Evolutionary conservation across 2,113 vertebrate genomes (phyloP), one percentile per base, ranked within the genome.

Genomic region (Hystrix cristata): DNA sequence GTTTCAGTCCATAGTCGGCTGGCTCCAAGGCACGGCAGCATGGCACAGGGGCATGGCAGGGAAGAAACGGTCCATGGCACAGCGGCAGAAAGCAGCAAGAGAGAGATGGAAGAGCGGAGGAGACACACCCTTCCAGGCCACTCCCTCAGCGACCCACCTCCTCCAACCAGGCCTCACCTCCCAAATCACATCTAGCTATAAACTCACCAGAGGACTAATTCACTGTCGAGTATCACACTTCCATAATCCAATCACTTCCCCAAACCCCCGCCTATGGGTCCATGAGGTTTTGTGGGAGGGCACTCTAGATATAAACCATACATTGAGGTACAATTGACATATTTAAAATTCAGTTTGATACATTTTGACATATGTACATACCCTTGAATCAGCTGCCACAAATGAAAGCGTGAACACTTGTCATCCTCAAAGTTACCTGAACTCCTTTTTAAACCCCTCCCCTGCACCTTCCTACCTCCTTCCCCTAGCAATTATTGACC

Each of bases 321-420:
- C 27, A 25, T 5, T 93, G 21, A 87, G 53, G n/a, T 76, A 82
- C 34, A 74, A 87, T 0, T 67, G 65, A 76, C 51, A 60, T n/a
- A 71, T 60, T 94, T 83, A 83, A 83, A 94, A 83, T 83, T 87
- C 62, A 81, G 23, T 67, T 84, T 69, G 31, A 4, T 89, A 59
- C 64, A 53, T 81, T 85, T 81, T 43, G 60, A 74, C 79, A 64
- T 43, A 55, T 48, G 1, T 67, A 91, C 34, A 91, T 5, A 94
- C n/a, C 46, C n/a, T 14, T 29, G 7, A 89, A 81, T 81, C n/a
- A 59, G 72, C 53, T 57, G 74, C 16, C 19, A 92, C 18, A 62
- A 55, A 76, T 15, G 59, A 74, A 94, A 91, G 4, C 67, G 23
- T 64, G 14, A 79, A 79, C 7, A 64, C 67, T 16, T 81, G 76